Evolutionary conservation across 37 sponge, comb jelly and placozoan genomes (phyloP).

Genomic region (Chondrosia reniformis): DNA sequence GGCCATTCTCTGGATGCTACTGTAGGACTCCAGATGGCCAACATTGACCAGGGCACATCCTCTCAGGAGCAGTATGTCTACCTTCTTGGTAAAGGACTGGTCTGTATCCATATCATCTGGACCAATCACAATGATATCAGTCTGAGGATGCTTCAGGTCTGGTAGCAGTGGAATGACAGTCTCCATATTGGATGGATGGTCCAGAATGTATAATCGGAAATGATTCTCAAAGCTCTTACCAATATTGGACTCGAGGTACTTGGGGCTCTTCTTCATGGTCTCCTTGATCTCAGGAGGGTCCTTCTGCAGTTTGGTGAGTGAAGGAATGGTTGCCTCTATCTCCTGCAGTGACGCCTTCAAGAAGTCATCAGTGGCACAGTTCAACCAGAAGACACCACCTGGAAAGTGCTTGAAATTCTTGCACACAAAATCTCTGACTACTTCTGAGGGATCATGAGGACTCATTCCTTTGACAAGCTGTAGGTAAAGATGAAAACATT

Average conservation of each 20-base stretch:
- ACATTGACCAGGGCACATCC: background rate
- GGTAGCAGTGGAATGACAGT: background rate
- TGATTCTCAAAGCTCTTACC: too few relatives aligned
- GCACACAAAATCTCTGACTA: conserved; percentile 37
- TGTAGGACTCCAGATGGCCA: background rate
- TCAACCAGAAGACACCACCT: conserved; percentile 48
- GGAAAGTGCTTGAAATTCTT: conserved; percentile 25
- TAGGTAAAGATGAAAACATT: too few relatives aligned
- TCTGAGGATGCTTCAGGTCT: conserved; percentile 6
- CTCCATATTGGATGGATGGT: background rate
- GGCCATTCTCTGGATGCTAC: background rate
- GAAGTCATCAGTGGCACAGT: conserved; percentile 11
- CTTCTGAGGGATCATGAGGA: conserved; percentile 26
- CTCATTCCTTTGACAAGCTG: conserved; percentile 42
- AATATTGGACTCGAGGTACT: too few relatives aligned
- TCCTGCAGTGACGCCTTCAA: conserved; percentile 22
- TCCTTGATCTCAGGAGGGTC: too few relatives aligned
- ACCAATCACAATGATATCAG: conserved; percentile 26
- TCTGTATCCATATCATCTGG: background rate
- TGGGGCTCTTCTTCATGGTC: too few relatives aligned
- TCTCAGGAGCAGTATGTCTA: background rate
- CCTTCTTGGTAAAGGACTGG: background rate
- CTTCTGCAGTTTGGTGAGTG: background rate
- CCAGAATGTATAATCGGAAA: background rate
- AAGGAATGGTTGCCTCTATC: conserved; percentile 17